Evolutionary conservation across 92 coral and sea anemone species (phyloP).

Genomic region (Epizoanthus stellaris): DNA sequence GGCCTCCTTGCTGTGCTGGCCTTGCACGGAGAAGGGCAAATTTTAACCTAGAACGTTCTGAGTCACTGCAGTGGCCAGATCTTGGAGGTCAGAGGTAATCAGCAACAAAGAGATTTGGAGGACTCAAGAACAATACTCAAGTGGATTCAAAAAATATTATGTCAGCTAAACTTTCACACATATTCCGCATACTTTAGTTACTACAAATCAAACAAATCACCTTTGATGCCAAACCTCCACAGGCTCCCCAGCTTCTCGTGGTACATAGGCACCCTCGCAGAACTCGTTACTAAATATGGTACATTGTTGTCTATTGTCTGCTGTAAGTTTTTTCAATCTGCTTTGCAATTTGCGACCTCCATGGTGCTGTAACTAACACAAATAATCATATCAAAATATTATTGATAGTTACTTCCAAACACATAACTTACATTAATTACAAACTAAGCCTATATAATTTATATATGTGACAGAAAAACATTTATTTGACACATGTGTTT

Average conservation of each 20-base stretch:
- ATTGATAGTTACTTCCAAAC: too few species aligned
- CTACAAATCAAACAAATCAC: constrained; percentile 27
- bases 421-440: too few species aligned
- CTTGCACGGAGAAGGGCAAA: too few species aligned
- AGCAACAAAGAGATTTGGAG: too few species aligned
- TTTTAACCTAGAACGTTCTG: too few species aligned
- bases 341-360: constrained; percentile 71
- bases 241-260: constrained; percentile 76
- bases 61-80: too few species aligned
- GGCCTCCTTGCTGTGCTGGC: too few species aligned
- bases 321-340: constrained; percentile 68
- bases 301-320: constrained; percentile 79
- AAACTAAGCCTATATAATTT: too few species aligned
- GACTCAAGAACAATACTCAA: background rate
- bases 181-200: background rate
- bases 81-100: too few species aligned
- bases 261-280: constrained; percentile 75
- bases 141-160: background rate
- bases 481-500: too few species aligned
- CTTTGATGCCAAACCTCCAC: constrained; percentile 81
- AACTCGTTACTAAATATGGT: constrained; percentile 86
- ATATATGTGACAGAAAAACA: too few species aligned
- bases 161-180: background rate
- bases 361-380: constrained; percentile 67
- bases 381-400: background rate